phyloP scores from a whole-genome alignment of 2,888 invertebrate genomes.

The Campoplex nolae region DNA sequence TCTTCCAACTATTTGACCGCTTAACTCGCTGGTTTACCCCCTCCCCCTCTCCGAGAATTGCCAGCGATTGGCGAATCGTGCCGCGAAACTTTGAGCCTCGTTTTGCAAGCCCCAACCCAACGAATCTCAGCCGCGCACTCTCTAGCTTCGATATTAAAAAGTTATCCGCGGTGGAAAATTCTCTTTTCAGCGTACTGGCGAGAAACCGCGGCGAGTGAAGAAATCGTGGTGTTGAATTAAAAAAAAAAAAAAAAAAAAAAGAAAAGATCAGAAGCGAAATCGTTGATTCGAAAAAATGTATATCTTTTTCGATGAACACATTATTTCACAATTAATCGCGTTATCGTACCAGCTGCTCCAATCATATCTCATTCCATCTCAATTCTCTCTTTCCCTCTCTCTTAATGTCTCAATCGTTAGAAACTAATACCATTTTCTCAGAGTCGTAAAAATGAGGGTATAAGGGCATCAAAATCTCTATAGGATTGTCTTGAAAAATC shows the following conservation, averaged over 20 bases:
- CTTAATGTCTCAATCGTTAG: neutral
- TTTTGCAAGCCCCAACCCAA: neutral
- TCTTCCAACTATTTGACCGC: slow-evolving; percentile 45
- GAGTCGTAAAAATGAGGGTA: neutral
- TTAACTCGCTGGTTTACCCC: slow-evolving; percentile 49
- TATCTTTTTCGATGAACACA: neutral
- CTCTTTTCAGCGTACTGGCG: neutral
- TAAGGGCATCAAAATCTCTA: neutral
- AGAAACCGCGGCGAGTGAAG: slow-evolving; percentile 1
- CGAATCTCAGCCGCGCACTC: slow-evolving; percentile 29
- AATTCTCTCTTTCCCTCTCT: neutral
- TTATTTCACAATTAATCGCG: neutral
- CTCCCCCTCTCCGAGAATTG: slow-evolving; percentile 39
- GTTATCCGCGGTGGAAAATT: slow-evolving; percentile 38
- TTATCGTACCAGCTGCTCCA: neutral
- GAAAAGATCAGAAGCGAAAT: neutral
- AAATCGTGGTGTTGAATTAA: neutral
- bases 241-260: slow-evolving; percentile 2
- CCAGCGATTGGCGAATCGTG: slow-evolving; percentile 57
- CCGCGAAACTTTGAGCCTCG: slow-evolving; percentile 43
- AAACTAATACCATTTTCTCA: neutral
- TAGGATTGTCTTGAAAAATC: slow-evolving; percentile 47
- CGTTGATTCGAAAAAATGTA: neutral
- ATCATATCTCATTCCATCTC: neutral
- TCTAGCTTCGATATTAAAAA: slow-evolving; percentile 59